A percentile compares a stretch with the other conserved stretches of the same genome.
These are phyloP conservation scores for Drosophila mercatorum DNA, from an alignment of 2,888 invertebrate species.

Conservation along the genomic window DNA sequence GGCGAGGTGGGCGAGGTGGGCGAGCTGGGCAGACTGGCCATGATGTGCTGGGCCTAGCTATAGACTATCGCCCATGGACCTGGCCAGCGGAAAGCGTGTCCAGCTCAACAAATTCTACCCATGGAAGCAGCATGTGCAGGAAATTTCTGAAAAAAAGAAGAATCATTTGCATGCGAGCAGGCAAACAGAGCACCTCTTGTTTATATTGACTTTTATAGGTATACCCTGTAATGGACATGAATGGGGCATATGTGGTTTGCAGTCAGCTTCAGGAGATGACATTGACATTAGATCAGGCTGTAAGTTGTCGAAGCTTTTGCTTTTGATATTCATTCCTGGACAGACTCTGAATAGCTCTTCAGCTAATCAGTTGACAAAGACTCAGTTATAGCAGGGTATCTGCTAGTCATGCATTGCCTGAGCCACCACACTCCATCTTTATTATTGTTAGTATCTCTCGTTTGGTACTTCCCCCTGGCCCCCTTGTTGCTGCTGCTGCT, in stretches of 20 bases:
- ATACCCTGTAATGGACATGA: background rate
- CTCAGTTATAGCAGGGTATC: background rate
- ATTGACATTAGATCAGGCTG: too few relatives aligned
- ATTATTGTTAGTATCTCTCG: constrained; percentile 26
- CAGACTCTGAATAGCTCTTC: too few relatives aligned
- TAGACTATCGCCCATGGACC: background rate
- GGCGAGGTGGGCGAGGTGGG: background rate
- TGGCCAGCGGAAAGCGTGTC: constrained; percentile 13
- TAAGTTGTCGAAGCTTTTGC: too few relatives aligned
- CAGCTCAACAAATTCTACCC: constrained; percentile 21
- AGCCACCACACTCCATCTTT: background rate
- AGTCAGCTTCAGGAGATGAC: too few relatives aligned
- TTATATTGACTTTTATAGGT: constrained; percentile 48
- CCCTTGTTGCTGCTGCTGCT: constrained; percentile 9
- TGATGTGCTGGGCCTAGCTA: background rate
- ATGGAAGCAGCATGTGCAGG: background rate
- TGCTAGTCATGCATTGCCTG: background rate
- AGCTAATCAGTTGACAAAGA: too few relatives aligned
- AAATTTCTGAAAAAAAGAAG: constrained; percentile 11
- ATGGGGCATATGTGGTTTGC: background rate
- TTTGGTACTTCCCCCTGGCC: constrained; percentile 6
- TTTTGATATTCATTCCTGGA: too few relatives aligned
- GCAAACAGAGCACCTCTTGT: constrained; percentile 53
- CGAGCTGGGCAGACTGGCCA: background rate
- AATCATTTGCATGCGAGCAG: constrained; percentile 55